These are phyloP conservation scores for Panagrolaimus sp. DNA, from an alignment of 1,140 invertebrate species.

Conservation along the genomic window DNA sequence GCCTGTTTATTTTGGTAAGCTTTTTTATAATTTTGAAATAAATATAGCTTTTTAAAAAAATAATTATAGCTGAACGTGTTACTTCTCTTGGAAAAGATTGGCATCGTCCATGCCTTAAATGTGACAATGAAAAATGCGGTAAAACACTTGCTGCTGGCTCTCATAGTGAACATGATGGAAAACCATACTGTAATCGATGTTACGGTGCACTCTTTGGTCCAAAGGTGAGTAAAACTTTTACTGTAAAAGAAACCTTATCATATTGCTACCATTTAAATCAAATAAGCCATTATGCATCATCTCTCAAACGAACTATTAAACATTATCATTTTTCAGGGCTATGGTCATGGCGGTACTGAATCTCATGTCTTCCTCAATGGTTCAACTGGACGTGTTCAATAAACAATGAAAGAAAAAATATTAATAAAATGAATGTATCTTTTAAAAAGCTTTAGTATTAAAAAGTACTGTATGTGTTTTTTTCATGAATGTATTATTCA, in stretches of 20 bases:
- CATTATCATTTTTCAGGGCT: too few species aligned
- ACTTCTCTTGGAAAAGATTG: constrained; percentile 84
- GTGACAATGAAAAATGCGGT: constrained; percentile 73
- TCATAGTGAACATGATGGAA: constrained; percentile 83
- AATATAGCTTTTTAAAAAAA: not conserved
- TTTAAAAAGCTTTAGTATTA: too few species aligned
- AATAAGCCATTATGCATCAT: too few species aligned
- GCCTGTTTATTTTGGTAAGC: constrained; percentile 41
- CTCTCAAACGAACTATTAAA: too few species aligned
- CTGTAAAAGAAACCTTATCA: too few species aligned
- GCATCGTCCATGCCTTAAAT: constrained; percentile 81
- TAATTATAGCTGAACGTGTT: constrained; percentile 78
- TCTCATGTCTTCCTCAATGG: constrained; percentile 52
- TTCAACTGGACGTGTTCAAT: constrained; percentile 32
- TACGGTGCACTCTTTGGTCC: constrained; percentile 77
- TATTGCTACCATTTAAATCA: too few species aligned
- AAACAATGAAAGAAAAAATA: too few species aligned
- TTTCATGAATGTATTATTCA: too few species aligned
- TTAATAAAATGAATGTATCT: too few species aligned
- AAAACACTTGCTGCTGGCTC: constrained; percentile 80
- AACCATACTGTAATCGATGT: constrained; percentile 83
- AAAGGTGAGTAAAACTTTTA: too few species aligned
- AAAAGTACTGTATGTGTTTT: too few species aligned
- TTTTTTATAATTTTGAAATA: too few species aligned
- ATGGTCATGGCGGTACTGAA: constrained; percentile 54